phyloP scores from a whole-genome alignment of 1,140 invertebrate genomes.

The Trichomalopsis sarcophagae region DNA sequence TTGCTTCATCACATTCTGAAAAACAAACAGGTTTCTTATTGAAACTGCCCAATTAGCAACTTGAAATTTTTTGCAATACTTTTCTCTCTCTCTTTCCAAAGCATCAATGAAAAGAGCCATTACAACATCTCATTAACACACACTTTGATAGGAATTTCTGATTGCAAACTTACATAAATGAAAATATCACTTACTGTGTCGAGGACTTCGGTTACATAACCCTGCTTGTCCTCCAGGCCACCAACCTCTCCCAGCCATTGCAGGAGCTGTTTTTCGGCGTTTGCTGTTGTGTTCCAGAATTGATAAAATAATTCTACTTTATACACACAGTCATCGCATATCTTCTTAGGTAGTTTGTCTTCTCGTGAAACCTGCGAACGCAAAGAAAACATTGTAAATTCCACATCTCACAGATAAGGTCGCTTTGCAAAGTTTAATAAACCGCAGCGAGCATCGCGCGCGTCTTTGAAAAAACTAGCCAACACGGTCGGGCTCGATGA shows the following conservation, averaged over 20 bases:
- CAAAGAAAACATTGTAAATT: conserved; percentile 17
- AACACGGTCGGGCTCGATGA: too few relatives aligned
- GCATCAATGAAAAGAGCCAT: neutral
- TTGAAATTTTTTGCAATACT: neutral
- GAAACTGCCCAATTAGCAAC: neutral
- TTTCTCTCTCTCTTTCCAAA: neutral
- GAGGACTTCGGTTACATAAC: conserved; percentile 66
- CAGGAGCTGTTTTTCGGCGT: conserved; percentile 77
- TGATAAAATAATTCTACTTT: conserved; percentile 79
- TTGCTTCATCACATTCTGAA: conserved; percentile 69
- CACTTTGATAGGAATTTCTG: neutral
- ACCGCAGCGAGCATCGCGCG: neutral
- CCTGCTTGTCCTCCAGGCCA: conserved; percentile 70
- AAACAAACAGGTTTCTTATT: conserved; percentile 38
- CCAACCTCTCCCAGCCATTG: conserved; percentile 75
- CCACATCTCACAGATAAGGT: neutral
- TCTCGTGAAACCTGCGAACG: conserved; percentile 74
- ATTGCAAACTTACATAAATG: neutral
- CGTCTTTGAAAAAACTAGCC: too few relatives aligned
- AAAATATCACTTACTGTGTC: conserved; percentile 62
- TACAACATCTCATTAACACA: neutral
- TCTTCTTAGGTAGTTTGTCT: conserved; percentile 79
- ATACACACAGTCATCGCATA: conserved; percentile 78
- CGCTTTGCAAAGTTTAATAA: neutral
- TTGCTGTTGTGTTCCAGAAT: conserved; percentile 77